Percentiles rank a stretch among this genome's conserved stretches.
These are phyloP conservation scores for Enteromius trimaculatus DNA, from an alignment of 2,797 vertebrate genomes.

Conservation along the genomic window DNA sequence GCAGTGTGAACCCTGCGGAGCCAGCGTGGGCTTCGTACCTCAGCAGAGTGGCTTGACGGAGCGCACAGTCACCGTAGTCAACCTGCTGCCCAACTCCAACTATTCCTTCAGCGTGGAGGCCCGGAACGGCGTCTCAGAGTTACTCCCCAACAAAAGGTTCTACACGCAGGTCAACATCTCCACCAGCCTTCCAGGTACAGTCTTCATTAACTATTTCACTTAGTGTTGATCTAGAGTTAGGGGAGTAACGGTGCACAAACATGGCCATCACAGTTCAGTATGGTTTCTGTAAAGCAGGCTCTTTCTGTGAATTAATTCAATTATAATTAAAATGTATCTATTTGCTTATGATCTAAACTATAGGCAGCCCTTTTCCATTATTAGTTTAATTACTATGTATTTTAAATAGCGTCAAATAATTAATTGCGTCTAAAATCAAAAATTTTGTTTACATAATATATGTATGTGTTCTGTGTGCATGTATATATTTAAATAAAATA, in stretches of 20 bases:
- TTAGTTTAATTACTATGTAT: too few relatives aligned
- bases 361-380: too few relatives aligned
- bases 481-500: too few relatives aligned
- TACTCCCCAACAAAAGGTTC: conserved; percentile 80
- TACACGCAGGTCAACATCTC: conserved; percentile 88
- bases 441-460: too few relatives aligned
- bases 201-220: not conserved
- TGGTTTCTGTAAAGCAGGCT: too few relatives aligned
- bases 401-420: too few relatives aligned
- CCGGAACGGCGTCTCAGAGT: conserved; percentile 87
- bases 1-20: conserved; percentile 85
- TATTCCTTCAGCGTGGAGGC: conserved; percentile 90
- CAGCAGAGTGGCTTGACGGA: conserved; percentile 88
- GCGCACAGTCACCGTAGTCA: conserved; percentile 86
- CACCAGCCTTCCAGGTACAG: conserved; percentile 82
- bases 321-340: too few relatives aligned
- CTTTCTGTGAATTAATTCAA: too few relatives aligned
- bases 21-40: conserved; percentile 86
- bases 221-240: not conserved
- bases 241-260: not conserved
- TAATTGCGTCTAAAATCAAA: too few relatives aligned
- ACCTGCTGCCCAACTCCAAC: conserved; percentile 87
- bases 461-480: too few relatives aligned
- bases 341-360: too few relatives aligned
- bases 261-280: not conserved